Base-by-base conservation (phyloP, 2,113 vertebrate genomes). In the Oryzias javanicus region DNA sequence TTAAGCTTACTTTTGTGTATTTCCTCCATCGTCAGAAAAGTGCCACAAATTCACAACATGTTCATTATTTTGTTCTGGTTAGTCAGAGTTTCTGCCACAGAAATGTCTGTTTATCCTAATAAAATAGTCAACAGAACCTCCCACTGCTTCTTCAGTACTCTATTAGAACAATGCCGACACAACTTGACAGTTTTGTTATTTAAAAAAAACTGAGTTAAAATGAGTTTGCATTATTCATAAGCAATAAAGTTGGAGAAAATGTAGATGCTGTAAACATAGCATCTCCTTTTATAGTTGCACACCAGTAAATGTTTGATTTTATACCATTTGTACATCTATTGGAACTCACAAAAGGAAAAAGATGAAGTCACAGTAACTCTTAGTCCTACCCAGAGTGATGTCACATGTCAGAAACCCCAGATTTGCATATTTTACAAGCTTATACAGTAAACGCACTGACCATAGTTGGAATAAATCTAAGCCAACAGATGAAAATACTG, bases 381-480 rank as follows among this genome's bases (percentile, higher is more conserved):
- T 80, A 84, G 55, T 19, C 67, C 64, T 63, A 69, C 78, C 67
- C 81, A 74, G 70, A 85, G 78, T 70, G 72, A 60, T 64, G 73
- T 70, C 73, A 52, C 60, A 50, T 25, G 18, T 75, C 22, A 52
- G 29, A 45, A 67, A 74, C 53, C 44, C 58, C 69, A 53, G 49
- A 70, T 53, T 45, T 65, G 60, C 40, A 22, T 20, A 53, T 60
- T 49, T 74, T 42, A 40, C 42, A 67, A 74, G 67, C 42, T 64
- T 67, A 75, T 22, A 22, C 22, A 22, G 3, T 74, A 58, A 55
- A 73, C 71, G 64, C 61, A 48, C 25, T 75, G 71, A 73, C 65
- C 49, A 13, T 70, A 15, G 60, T 67, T 52, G 51, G 64, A 10
- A 48, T 56, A 70, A 78, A 65, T 62, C 58, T 45, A 50, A 72